phyloP scores from a whole-genome alignment of 2,113 vertebrate species.

The Pangasianodon gigas region DNA sequence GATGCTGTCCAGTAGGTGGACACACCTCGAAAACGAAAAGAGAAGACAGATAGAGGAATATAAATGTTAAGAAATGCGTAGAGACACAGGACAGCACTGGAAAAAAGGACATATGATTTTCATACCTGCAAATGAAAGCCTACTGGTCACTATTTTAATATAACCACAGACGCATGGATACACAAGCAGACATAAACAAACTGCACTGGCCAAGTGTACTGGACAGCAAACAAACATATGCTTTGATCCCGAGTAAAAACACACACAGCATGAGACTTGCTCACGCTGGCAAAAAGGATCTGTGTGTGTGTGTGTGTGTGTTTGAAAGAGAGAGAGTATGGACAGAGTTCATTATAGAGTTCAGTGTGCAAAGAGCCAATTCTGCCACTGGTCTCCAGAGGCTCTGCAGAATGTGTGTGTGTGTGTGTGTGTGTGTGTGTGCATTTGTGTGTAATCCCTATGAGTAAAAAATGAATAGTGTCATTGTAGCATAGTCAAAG shows the following conservation, averaged over 20 bases:
- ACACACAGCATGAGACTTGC: conserved; percentile 7
- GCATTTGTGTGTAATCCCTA: conserved; percentile 8
- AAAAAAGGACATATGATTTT: not conserved
- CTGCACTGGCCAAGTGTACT: not conserved
- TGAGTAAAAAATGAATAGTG: conserved; percentile 51
- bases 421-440: conserved; percentile 13
- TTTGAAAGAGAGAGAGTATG: not conserved
- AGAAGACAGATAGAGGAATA: not conserved
- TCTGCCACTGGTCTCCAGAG: conserved; percentile 35
- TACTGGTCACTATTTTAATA: not conserved
- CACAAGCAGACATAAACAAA: conserved; percentile 13
- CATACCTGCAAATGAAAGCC: conserved; percentile 14
- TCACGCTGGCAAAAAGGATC: not conserved
- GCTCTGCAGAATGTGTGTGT: conserved; percentile 18
- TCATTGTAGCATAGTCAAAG: conserved; percentile 45
- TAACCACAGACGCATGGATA: conserved; percentile 1
- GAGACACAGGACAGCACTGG: conserved; percentile 35
- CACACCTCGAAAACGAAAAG: conserved; percentile 38
- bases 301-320: conserved; percentile 12
- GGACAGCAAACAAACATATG: not conserved
- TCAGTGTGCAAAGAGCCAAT: conserved; percentile 27
- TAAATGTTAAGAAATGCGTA: not conserved
- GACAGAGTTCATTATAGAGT: conserved; percentile 34
- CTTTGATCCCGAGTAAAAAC: conserved; percentile 10
- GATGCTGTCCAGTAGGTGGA: conserved; percentile 28